A percentile compares a stretch with the other conserved stretches of the same genome.
Evolutionary conservation across 2,113 vertebrate species (phyloP).

Genomic region (Elephas maximus): DNA sequence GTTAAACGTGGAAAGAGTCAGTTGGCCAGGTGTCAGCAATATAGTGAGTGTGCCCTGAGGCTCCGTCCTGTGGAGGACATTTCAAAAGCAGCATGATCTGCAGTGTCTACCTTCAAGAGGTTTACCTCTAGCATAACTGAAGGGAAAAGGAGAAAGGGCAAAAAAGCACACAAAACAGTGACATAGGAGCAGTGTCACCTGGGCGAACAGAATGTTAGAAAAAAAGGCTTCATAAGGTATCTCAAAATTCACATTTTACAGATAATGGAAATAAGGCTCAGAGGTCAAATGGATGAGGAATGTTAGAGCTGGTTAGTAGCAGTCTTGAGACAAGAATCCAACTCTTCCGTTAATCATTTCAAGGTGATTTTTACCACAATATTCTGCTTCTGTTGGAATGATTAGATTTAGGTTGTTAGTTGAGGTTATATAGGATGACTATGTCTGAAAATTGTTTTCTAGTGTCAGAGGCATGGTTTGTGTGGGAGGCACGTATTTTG

Average conservation of each 20-base stretch:
- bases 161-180: not conserved
- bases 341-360: not conserved
- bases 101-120: not conserved
- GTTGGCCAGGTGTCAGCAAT: not conserved
- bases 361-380: not conserved
- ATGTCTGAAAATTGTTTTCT: not conserved
- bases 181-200: rapidly evolving
- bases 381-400: not conserved
- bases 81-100: not conserved
- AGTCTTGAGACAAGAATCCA: not conserved
- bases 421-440: not conserved
- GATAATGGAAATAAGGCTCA: not conserved
- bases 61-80: not conserved
- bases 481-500: not conserved
- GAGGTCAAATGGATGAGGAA: not conserved
- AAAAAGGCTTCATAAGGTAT: not conserved
- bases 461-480: not conserved
- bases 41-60: not conserved
- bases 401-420: not conserved
- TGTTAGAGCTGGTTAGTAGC: not conserved
- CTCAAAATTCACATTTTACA: not conserved
- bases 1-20: not conserved
- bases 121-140: too few relatives aligned
- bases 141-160: not conserved
- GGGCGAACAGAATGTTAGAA: not conserved